Conservation (phyloP, 92 coral and sea anemone genomes). For the Epizoanthus ramosus region DNA sequence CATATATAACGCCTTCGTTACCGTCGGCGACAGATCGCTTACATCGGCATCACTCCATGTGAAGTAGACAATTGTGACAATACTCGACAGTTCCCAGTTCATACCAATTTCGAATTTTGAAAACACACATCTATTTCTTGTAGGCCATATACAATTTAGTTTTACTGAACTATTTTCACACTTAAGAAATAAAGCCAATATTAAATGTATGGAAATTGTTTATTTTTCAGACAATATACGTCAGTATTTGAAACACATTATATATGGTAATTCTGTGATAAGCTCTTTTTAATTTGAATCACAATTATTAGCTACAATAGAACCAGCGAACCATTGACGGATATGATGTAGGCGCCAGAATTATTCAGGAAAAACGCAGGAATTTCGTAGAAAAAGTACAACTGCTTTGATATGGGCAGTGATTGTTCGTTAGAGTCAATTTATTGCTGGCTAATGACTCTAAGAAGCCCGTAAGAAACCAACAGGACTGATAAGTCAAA, state of each 20-base stretch:
- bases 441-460: neutral
- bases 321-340: neutral
- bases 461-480: too few species aligned
- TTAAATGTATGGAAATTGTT: neutral
- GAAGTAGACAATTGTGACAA: neutral
- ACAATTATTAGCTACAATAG: constrained; percentile 4
- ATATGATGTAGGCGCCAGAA: neutral
- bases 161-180: too few species aligned
- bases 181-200: too few species aligned
- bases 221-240: neutral
- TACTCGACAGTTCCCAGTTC: neutral
- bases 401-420: neutral
- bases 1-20: neutral
- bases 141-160: too few species aligned
- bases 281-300: neutral
- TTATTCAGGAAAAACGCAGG: neutral
- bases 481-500: too few species aligned
- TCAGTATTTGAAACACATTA: neutral
- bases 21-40: neutral
- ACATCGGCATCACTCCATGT: neutral
- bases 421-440: neutral
- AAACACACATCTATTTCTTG: too few species aligned
- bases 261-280: neutral
- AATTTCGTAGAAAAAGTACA: neutral
- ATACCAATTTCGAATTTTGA: neutral